Conservation (phyloP, 2,797 vertebrate species). For the Peromyscus aztecus region DNA sequence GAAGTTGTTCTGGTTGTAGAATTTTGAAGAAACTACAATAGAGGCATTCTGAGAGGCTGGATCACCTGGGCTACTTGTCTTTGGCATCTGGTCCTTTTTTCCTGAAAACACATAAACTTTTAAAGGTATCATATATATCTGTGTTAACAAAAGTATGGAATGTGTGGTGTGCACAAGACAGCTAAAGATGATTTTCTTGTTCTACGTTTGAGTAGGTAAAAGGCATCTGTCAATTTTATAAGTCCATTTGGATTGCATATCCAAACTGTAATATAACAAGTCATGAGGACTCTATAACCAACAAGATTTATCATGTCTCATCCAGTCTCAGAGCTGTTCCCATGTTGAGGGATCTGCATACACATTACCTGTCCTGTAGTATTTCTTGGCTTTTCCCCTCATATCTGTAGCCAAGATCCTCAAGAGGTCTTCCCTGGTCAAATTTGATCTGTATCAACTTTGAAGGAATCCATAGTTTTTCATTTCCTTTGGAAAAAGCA, state of each 20-base stretch:
- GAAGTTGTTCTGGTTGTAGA: neutral
- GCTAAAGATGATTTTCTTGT: neutral
- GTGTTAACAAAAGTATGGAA: neutral
- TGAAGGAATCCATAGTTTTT: neutral
- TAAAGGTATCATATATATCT: neutral
- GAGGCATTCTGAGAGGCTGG: neutral
- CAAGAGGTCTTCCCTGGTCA: neutral
- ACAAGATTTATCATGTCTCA: neutral
- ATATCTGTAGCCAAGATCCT: neutral
- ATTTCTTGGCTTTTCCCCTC: neutral
- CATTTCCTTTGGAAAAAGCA: no score
- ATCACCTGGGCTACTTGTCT: neutral
- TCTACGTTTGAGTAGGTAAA: neutral
- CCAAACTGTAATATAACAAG: neutral
- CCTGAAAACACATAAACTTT: no score
- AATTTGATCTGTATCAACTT: neutral
- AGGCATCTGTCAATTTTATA: neutral
- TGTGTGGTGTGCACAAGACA: neutral
- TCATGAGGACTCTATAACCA: neutral
- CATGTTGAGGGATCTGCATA: neutral
- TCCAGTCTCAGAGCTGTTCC: neutral
- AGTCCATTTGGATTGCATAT: neutral
- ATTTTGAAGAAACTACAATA: neutral
- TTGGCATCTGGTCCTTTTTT: no score
- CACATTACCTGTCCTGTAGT: neutral